phyloP scores from a whole-genome alignment of 2,113 vertebrate genomes.

The Empidonax alnorum region DNA sequence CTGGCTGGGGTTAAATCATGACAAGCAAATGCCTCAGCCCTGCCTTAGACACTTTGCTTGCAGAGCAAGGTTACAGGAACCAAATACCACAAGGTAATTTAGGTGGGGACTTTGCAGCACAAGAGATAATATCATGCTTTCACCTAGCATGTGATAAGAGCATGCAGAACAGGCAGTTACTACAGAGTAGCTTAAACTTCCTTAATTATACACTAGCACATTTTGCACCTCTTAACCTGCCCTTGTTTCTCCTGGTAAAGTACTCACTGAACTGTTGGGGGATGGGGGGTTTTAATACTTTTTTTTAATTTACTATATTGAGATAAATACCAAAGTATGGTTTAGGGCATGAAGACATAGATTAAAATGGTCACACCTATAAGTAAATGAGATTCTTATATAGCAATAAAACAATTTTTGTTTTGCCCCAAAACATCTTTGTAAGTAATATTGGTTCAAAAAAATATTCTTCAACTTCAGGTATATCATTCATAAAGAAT shows the following conservation, averaged over 20 bases:
- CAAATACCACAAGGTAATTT: neutral
- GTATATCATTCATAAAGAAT: neutral
- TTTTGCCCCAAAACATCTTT: neutral
- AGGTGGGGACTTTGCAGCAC: neutral
- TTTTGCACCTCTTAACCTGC: neutral
- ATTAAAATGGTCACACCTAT: neutral
- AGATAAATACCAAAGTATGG: neutral
- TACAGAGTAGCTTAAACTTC: neutral
- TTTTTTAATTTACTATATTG: neutral
- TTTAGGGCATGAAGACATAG: neutral
- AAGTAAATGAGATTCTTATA: neutral
- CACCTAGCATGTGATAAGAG: neutral
- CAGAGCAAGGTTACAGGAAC: neutral
- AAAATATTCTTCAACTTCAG: neutral
- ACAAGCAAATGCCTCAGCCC: neutral
- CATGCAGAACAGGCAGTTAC: neutral
- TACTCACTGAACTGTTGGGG: neutral
- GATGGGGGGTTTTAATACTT: fast-evolving
- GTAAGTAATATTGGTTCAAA: neutral
- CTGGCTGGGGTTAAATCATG: neutral
- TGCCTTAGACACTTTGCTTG: neutral
- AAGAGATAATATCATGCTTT: neutral
- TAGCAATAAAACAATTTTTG: neutral
- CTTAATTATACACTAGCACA: neutral
- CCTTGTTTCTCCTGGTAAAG: neutral